Evolutionary conservation across 2,113 vertebrate species (phyloP).

Genomic region (Synchiropus splendidus): DNA sequence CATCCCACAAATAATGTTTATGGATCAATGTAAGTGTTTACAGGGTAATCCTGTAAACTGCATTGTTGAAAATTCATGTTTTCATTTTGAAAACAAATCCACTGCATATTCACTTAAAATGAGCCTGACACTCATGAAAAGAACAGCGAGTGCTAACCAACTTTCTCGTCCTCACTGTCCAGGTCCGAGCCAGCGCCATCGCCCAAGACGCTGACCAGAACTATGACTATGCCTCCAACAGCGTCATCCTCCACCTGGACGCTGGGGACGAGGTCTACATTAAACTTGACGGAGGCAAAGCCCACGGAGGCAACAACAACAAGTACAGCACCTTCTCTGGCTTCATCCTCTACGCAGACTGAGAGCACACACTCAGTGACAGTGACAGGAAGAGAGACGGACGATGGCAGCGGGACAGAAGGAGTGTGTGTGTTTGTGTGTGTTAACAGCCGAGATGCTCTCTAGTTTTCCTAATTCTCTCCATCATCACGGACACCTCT

Average conservation of each 20-base stretch:
- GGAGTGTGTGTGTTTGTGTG: slow-evolving; percentile 21
- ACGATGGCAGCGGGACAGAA: slow-evolving; percentile 16
- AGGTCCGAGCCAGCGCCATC: slow-evolving; percentile 96
- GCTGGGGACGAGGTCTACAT: slow-evolving; percentile 93
- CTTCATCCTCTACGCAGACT: slow-evolving; percentile 98
- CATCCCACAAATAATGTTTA: too few species aligned
- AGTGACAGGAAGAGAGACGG: slow-evolving; percentile 16
- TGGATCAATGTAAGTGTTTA: too few species aligned
- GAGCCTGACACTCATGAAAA: too few species aligned
- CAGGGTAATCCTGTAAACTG: too few species aligned
- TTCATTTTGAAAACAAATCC: too few species aligned
- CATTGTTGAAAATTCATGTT: too few species aligned
- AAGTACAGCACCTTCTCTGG: slow-evolving; percentile 99
- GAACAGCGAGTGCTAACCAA: too few species aligned
- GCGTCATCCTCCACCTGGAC: slow-evolving; percentile 95
- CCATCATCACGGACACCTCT: slow-evolving; percentile 58
- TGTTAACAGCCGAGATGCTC: slow-evolving; percentile 46
- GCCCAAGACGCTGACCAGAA: slow-evolving; percentile 97
- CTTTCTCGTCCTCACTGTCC: slow-evolving; percentile 8
- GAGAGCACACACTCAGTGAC: slow-evolving; percentile 49
- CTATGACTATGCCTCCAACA: slow-evolving; percentile 98
- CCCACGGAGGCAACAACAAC: slow-evolving; percentile 97
- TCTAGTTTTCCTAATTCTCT: slow-evolving; percentile 56
- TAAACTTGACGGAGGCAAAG: slow-evolving; percentile 96
- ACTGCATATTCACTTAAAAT: too few species aligned